Conservation (phyloP, 1,140 invertebrate species). For the Drosophila arizonae region DNA sequence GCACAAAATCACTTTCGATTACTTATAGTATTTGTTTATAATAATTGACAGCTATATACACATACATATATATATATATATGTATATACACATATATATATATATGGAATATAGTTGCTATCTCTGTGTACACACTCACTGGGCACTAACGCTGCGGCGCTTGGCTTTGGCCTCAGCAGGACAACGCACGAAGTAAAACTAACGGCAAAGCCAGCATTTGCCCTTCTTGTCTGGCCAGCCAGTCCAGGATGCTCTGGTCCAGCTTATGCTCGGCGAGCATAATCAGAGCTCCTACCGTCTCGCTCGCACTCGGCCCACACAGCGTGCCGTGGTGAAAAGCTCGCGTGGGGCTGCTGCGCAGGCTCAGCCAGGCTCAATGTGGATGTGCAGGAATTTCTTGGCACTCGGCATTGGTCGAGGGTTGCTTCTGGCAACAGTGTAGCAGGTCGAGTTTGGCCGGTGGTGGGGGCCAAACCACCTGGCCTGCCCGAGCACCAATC, state of each 20-base stretch:
- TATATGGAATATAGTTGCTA: slow-evolving; percentile 28
- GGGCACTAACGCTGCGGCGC: slow-evolving; percentile 65
- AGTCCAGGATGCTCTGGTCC: slow-evolving; percentile 61
- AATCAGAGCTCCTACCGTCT: slow-evolving; percentile 45
- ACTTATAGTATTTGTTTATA: slow-evolving; percentile 6
- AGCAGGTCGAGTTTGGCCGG: slow-evolving; percentile 29
- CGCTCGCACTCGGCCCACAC: slow-evolving; percentile 22
- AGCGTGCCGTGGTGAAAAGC: slow-evolving; percentile 74
- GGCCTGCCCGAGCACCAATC: slow-evolving; percentile 53
- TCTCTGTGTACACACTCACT: slow-evolving; percentile 39
- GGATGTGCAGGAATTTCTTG: slow-evolving; percentile 63
- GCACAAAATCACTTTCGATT: not conserved
- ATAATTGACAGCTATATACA: slow-evolving; percentile 31
- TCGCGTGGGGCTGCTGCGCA: slow-evolving; percentile 49
- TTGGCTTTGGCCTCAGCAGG: slow-evolving; percentile 79
- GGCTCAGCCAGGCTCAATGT: slow-evolving; percentile 27
- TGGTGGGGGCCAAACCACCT: slow-evolving; percentile 48
- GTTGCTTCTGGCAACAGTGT: slow-evolving; percentile 70
- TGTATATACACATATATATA: slow-evolving; percentile 17
- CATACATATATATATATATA: slow-evolving; percentile 33
- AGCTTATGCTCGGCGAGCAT: slow-evolving; percentile 69
- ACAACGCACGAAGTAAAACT: slow-evolving; percentile 82
- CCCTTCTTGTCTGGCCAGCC: slow-evolving; percentile 75
- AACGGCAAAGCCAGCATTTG: slow-evolving; percentile 68
- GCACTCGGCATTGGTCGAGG: slow-evolving; percentile 66